Evolutionary conservation across 2,888 invertebrate genomes (phyloP).

Genomic region (Macropis europaea): DNA sequence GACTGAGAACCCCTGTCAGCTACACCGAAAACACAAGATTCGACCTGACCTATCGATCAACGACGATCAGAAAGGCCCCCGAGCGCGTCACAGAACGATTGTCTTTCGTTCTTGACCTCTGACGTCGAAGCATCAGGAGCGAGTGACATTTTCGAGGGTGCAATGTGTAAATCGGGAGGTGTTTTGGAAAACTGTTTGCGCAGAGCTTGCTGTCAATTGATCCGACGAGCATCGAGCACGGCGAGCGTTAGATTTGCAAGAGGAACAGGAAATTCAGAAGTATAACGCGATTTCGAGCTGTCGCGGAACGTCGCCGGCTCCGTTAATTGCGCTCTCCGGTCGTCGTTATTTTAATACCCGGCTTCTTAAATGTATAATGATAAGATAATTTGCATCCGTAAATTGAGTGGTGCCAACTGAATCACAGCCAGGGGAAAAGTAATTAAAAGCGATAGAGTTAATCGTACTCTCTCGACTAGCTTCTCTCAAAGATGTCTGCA

Average conservation of each 20-base stretch:
- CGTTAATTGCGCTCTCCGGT: not conserved
- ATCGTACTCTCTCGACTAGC: constrained; percentile 5
- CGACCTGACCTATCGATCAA: too few relatives aligned
- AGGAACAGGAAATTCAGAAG: not conserved
- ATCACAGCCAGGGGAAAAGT: constrained; percentile 16
- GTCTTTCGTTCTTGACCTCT: too few relatives aligned
- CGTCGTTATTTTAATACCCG: constrained; percentile 5
- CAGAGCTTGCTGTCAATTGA: too few relatives aligned
- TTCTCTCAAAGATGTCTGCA: not conserved
- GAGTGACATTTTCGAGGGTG: too few relatives aligned
- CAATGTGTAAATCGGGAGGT: too few relatives aligned
- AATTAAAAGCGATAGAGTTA: constrained; percentile 34
- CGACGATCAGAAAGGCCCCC: too few relatives aligned
- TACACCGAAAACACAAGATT: too few relatives aligned
- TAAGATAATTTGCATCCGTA: constrained; percentile 23
- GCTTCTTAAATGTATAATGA: constrained; percentile 16
- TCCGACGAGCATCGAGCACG: too few relatives aligned
- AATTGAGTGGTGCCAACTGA: constrained; percentile 11
- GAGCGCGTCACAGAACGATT: too few relatives aligned
- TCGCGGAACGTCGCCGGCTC: not conserved
- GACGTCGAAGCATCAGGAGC: too few relatives aligned
- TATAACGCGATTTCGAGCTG: not conserved
- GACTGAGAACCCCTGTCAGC: too few relatives aligned
- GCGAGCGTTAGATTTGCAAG: not conserved
- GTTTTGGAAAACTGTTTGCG: too few relatives aligned